Conservation (phyloP, 1,140 invertebrate genomes). For the Acromyrmex echinatior region DNA sequence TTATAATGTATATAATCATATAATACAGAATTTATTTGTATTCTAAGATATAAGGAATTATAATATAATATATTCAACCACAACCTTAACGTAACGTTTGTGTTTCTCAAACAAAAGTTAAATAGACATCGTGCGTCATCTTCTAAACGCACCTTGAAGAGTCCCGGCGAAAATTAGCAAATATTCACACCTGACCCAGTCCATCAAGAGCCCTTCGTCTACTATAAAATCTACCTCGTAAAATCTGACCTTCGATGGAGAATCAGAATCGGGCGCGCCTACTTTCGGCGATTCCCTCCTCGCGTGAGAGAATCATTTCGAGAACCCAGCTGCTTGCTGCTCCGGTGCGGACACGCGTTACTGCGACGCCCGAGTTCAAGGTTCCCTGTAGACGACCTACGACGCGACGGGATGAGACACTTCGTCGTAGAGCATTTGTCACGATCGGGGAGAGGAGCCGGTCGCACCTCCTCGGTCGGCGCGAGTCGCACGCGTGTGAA, state of each 20-base stretch:
- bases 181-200: conserved; percentile 52
- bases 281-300: conserved; percentile 40
- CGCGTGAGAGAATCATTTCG: conserved; percentile 52
- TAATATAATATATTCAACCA: not conserved
- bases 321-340: conserved; percentile 50
- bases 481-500: conserved; percentile 75
- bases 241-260: conserved; percentile 61
- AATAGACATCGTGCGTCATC: not conserved
- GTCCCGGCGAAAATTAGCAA: conserved; percentile 18
- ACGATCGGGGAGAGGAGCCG: conserved; percentile 9
- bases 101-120: conserved; percentile 3
- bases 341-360: conserved; percentile 28
- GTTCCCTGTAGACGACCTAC: conserved; percentile 32
- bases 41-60: not conserved
- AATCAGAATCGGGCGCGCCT: conserved; percentile 38
- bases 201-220: conserved; percentile 33
- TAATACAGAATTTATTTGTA: not conserved
- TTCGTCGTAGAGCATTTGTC: conserved; percentile 32
- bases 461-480: conserved; percentile 20
- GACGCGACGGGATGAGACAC: conserved; percentile 8
- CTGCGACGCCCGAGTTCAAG: conserved; percentile 44
- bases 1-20: not conserved
- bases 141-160: no score
- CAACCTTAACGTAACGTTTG: not conserved
- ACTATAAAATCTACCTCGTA: conserved; percentile 67